Base-by-base conservation (phyloP, 2,888 invertebrate species). In the Actias luna region DNA sequence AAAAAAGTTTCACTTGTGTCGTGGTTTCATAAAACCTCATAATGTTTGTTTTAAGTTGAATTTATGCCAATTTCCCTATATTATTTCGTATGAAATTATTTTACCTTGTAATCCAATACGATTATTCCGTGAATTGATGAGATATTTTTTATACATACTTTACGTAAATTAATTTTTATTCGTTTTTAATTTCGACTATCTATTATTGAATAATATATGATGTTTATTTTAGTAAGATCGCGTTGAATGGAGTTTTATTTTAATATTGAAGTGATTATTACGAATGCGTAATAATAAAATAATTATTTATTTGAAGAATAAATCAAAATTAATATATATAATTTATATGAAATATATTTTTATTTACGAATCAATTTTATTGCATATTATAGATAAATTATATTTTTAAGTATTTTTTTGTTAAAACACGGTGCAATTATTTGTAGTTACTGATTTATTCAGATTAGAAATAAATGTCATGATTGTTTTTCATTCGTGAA, bases 381-480 rank as follows among this genome's bases (percentile, higher is more conserved):
- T 67, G 62, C 65, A 65, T 66, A 67, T 69, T 64, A 71, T 73
- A 72, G 71, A 66, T 64, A 82, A 78, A 79, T 74, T 77, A 83
- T 71, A 74, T 69, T 79, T 46, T 75, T 80, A 86, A 84, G 88
- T 84, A 88, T 88, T 88, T n/a, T 50, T 72, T 70, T 80, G 80
- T 85, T 84, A 82, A 67, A 75, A 80, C 74, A 84, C 81, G 89
- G 89, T 90, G 91, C 90, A 89, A 89, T 91, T 89, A 84, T 77
- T 68, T 80, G 66, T 83, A 80, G 78, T 75, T 75, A 76, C 77
- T 84, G 82, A 79, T 74, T 27, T 75, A 58, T 60, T 64, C 58
- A 64, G 52, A 82, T 73, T 69, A 62, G 69, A 72, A 74, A 77
- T 55, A 55, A 55, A n/a, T 55, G 29, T 55, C 55, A 55, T 55